Evolutionary conservation across 1,140 invertebrate species (phyloP).

Genomic region (Drosophila subpulchrella): DNA sequence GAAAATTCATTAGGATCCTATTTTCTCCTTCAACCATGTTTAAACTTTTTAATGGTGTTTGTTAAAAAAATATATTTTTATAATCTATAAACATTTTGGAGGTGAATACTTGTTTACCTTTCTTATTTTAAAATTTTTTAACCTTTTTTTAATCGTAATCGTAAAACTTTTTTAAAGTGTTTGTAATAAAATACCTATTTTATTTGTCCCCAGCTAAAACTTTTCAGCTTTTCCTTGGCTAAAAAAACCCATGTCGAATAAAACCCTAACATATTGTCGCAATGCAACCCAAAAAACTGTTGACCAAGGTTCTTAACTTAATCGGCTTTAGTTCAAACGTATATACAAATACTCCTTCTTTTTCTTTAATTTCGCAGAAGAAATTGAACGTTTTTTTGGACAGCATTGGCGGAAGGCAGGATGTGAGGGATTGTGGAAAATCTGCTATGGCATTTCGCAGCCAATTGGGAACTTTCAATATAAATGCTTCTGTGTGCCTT

Average conservation of each 20-base stretch:
- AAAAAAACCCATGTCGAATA: slow-evolving; percentile 1
- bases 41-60: no score
- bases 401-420: neutral
- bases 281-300: slow-evolving; percentile 4
- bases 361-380: slow-evolving; percentile 15
- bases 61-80: no score
- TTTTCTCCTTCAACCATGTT: no score
- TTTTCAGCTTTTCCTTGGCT: neutral
- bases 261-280: slow-evolving; percentile 19
- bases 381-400: neutral
- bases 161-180: neutral
- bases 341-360: neutral
- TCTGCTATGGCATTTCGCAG: slow-evolving; percentile 45
- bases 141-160: no score
- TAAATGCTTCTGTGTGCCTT: slow-evolving; percentile 43
- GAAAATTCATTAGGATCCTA: no score
- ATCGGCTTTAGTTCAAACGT: slow-evolving; percentile 26
- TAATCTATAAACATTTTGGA: no score
- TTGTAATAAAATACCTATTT: neutral
- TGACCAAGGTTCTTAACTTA: slow-evolving; percentile 27
- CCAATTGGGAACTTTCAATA: slow-evolving; percentile 53
- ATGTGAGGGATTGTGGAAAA: slow-evolving; percentile 3
- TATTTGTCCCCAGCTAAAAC: neutral
- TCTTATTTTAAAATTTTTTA: no score
- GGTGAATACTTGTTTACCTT: no score